phyloP scores from a whole-genome alignment of 1,140 invertebrate species.

The Anoplophora glabripennis region DNA sequence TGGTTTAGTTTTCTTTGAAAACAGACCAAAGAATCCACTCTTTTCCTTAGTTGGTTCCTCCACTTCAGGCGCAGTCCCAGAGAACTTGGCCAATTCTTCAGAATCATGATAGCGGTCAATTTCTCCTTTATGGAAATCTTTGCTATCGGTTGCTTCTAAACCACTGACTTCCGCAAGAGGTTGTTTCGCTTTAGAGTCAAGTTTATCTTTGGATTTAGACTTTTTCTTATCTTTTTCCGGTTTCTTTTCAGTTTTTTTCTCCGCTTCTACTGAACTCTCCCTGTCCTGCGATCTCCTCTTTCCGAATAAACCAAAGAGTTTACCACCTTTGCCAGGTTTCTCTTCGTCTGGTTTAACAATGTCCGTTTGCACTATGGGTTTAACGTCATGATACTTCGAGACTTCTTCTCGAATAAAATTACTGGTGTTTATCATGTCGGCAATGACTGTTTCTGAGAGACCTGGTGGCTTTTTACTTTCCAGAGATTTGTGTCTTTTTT shows the following conservation, averaged over 20 bases:
- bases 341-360: slow-evolving; percentile 1
- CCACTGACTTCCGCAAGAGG: not conserved
- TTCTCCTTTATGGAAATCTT: slow-evolving; percentile 36
- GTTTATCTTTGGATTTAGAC: not conserved
- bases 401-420: slow-evolving; percentile 27
- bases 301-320: slow-evolving; percentile 26
- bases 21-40: slow-evolving; percentile 30
- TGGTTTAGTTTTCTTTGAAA: slow-evolving; percentile 33
- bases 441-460: slow-evolving; percentile 5
- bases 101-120: slow-evolving; percentile 31
- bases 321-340: slow-evolving; percentile 13
- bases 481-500: too few relatives aligned
- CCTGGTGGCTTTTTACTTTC: not conserved
- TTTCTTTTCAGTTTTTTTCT: slow-evolving; percentile 9
- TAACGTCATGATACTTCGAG: slow-evolving; percentile 26
- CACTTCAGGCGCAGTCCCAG: not conserved
- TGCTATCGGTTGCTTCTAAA: slow-evolving; percentile 20
- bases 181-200: not conserved
- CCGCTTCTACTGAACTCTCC: slow-evolving; percentile 7
- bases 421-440: slow-evolving; percentile 12
- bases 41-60: slow-evolving; percentile 7
- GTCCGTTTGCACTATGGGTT: not conserved
- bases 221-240: slow-evolving; percentile 6
- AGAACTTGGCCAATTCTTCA: not conserved
- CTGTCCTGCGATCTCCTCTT: slow-evolving; percentile 30